Base-by-base conservation (phyloP, 2,888 invertebrate species). In the Tetrapedia diversipes region DNA sequence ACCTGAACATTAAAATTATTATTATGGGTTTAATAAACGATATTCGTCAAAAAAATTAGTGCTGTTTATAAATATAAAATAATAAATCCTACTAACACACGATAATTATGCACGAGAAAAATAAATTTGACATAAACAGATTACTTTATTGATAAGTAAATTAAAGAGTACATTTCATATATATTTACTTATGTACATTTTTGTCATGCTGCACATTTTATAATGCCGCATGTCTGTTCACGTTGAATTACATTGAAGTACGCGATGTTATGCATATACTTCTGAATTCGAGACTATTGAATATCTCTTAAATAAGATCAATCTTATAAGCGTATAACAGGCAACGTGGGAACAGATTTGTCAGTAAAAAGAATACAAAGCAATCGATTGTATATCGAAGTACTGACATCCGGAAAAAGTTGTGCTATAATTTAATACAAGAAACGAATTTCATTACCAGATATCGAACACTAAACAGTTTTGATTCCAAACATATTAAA, bases 21-120 rank as follows among this genome's bases (percentile, higher is more conserved):
- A 51, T 45, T 86, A 84, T 88, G 88, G 89, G 87, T 86, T 88
- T 86, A 90, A 89, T 90, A 89, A 90, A 90, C 72, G 76, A 88
- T 86, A 88, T 84, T 86, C 87, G 81, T 86, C 85, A 82, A 85
- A 67, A 47, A 56, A 43, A n/a, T 27, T 27, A 1, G 24, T 60
- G 54, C 56, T 51, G n/a, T 72, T 60, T 60, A 27, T 59, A 51
- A 16, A 47, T 11, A 29, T 19, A 51, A 32, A 34, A 43, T 11
- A 22, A 43, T n/a, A 61, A 34, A 32, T 8, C 14, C 34, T 22
- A 11, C 19, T 59, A 27, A n/a, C 16, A 51, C 2, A 10, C n/a
- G 29, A 29, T 29, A n/a, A 10, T 16, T 4, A 56, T 6, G 22
- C n/a, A 8, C 1, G 11, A 8, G 19, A 49, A 24, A 6, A 8